These are phyloP conservation scores for Lutraria lutraria DNA, from an alignment of 2,888 invertebrate genomes.

Conservation along the genomic window DNA sequence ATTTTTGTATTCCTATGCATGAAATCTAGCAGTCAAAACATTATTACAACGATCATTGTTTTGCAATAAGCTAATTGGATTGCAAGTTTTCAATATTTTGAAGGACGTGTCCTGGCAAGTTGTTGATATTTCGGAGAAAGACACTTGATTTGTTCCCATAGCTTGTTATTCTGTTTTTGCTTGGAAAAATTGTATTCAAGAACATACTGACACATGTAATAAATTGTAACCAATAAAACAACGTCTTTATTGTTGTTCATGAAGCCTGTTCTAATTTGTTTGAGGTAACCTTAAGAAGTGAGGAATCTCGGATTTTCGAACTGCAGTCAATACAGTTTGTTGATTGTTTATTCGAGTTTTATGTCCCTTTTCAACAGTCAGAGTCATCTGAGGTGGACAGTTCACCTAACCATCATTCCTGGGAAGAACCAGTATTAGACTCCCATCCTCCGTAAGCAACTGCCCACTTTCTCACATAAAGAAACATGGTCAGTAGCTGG, in stretches of 20 bases:
- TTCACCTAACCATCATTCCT: too few relatives aligned
- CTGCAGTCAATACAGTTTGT: too few relatives aligned
- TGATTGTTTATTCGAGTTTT: too few relatives aligned
- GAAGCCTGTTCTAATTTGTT: background rate
- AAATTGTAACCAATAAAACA: background rate
- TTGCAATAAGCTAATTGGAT: background rate
- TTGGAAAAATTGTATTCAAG: background rate
- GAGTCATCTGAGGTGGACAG: too few relatives aligned
- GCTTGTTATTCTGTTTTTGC: background rate
- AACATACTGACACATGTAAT: slow-evolving; percentile 10
- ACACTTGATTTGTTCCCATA: background rate
- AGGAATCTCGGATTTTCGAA: too few relatives aligned
- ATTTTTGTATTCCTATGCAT: background rate
- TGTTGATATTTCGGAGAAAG: background rate
- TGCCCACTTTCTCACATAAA: too few relatives aligned
- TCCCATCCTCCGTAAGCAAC: too few relatives aligned
- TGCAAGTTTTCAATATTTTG: background rate
- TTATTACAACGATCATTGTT: background rate
- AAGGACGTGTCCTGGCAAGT: background rate
- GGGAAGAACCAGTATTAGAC: too few relatives aligned
- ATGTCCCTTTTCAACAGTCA: too few relatives aligned
- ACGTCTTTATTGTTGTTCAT: background rate
- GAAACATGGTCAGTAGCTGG: too few relatives aligned
- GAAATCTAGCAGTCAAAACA: background rate
- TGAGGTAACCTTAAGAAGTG: too few relatives aligned